A percentile compares a stretch with the other conserved stretches of the same genome.
Evolutionary conservation across 2,113 vertebrate species (phyloP).

Genomic region (Otus sunia): DNA sequence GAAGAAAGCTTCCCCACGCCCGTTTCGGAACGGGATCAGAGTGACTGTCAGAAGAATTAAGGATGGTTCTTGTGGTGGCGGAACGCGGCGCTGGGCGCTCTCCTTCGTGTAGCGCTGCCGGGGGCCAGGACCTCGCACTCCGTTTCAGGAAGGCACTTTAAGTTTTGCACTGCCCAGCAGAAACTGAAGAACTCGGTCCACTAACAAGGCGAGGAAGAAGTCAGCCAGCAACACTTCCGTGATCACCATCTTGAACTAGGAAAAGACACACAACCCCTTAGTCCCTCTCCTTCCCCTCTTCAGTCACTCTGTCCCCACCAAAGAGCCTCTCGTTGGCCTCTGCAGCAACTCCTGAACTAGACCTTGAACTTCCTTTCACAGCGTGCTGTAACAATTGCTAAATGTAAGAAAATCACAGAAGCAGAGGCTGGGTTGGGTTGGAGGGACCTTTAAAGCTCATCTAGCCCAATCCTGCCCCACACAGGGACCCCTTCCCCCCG

Average conservation of each 20-base stretch:
- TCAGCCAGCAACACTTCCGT: slow-evolving; percentile 87
- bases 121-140: not conserved
- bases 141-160: slow-evolving; percentile 89
- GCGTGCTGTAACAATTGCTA: no score
- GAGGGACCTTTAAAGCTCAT: no score
- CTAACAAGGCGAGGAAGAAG: slow-evolving; percentile 85
- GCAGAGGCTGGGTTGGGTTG: no score
- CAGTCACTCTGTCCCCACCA: not conserved
- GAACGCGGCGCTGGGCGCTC: not conserved
- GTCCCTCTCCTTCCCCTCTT: no score
- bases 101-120: not conserved
- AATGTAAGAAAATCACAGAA: not conserved
- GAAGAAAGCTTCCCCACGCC: not conserved
- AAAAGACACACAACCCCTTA: not conserved
- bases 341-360: not conserved
- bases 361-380: no score
- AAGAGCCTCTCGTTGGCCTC: not conserved
- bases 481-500: no score
- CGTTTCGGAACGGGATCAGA: not conserved
- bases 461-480: no score
- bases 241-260: slow-evolving; percentile 92
- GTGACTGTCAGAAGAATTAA: not conserved
- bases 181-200: slow-evolving; percentile 89
- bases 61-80: not conserved
- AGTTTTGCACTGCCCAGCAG: slow-evolving; percentile 89